These are phyloP conservation scores for Pelecanoides urinatrix DNA, from an alignment of 2,113 vertebrate species.

Conservation along the genomic window DNA sequence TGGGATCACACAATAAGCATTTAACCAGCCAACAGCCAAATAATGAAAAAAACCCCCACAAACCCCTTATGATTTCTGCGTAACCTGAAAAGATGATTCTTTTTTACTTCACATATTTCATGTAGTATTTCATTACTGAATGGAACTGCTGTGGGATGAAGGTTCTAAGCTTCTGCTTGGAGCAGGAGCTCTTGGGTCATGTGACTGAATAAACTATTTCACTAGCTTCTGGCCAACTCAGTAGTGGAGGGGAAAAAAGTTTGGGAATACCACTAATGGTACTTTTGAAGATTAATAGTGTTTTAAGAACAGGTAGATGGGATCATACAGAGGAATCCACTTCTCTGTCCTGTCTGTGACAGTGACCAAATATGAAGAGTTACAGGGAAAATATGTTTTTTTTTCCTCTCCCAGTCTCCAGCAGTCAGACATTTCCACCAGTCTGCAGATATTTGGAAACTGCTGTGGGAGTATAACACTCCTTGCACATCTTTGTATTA, in stretches of 20 bases:
- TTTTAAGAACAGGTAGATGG: background rate
- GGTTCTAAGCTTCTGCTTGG: background rate
- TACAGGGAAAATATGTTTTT: background rate
- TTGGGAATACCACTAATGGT: background rate
- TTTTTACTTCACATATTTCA: background rate
- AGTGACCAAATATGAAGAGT: background rate
- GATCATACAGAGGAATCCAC: rapidly evolving
- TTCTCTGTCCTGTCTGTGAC: background rate
- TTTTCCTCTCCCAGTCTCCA: background rate
- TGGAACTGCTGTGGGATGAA: background rate
- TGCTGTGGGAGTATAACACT: background rate
- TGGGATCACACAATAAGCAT: background rate
- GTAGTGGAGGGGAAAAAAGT: background rate
- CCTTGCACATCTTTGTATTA: background rate
- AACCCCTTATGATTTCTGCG: background rate
- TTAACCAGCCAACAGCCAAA: background rate
- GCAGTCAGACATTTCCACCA: background rate
- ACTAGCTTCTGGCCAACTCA: background rate
- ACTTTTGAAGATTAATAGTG: background rate
- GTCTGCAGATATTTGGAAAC: background rate
- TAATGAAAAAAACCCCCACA: background rate
- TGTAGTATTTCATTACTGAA: background rate
- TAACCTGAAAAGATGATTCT: background rate
- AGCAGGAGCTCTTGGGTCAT: background rate
- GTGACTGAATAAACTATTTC: background rate